Evolutionary conservation across 1,140 invertebrate genomes (phyloP).

Genomic region (Sycophila sp.): DNA sequence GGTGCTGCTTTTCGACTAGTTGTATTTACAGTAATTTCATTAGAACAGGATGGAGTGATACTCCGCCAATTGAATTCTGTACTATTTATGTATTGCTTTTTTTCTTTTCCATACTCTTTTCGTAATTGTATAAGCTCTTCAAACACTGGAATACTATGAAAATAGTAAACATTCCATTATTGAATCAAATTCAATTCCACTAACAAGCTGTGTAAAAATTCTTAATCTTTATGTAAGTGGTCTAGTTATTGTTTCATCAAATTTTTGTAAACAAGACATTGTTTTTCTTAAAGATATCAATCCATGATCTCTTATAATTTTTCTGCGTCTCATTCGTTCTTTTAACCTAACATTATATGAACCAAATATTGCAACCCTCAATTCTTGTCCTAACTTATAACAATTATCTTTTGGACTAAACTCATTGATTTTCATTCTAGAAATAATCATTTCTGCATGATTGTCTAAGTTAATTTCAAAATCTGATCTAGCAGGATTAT

Average conservation of each 20-base stretch:
- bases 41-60: slow-evolving; percentile 42
- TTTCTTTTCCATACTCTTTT: slow-evolving; percentile 70
- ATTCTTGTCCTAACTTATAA: slow-evolving; percentile 68
- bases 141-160: slow-evolving; percentile 75
- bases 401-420: slow-evolving; percentile 66
- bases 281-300: slow-evolving; percentile 78
- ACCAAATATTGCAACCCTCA: slow-evolving; percentile 76
- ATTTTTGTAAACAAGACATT: slow-evolving; percentile 71
- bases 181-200: slow-evolving; percentile 79
- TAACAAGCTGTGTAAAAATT: slow-evolving; percentile 78
- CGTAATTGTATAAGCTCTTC: slow-evolving; percentile 68
- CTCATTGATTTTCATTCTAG: slow-evolving; percentile 69
- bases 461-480: slow-evolving; percentile 87
- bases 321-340: slow-evolving; percentile 77
- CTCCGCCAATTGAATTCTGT: slow-evolving; percentile 59
- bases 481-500: slow-evolving; percentile 86
- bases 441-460: slow-evolving; percentile 80
- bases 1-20: slow-evolving; percentile 64
- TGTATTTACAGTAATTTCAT: slow-evolving; percentile 35
- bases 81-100: slow-evolving; percentile 67
- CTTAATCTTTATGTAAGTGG: slow-evolving; percentile 72
- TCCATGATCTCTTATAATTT: slow-evolving; percentile 81
- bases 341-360: slow-evolving; percentile 77
- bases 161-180: slow-evolving; percentile 79
- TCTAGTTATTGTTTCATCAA: slow-evolving; percentile 73